Conservation (phyloP, 2,113 vertebrate species). For the Pelvicachromis taeniatus region DNA sequence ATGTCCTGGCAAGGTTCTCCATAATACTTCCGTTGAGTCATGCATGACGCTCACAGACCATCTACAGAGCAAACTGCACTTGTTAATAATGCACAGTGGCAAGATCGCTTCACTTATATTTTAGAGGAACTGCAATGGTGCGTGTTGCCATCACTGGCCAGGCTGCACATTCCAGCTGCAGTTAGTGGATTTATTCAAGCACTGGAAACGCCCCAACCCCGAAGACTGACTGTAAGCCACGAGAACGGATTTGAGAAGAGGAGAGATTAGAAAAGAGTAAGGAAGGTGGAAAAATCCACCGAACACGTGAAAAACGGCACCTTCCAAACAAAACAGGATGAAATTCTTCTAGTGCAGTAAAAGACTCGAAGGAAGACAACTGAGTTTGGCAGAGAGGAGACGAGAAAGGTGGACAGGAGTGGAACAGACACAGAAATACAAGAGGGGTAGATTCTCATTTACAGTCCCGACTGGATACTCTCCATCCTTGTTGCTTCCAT, state of each 20-base stretch:
- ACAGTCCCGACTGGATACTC: constrained; percentile 29
- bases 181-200: not conserved
- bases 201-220: not conserved
- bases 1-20: not conserved
- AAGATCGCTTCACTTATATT: not conserved
- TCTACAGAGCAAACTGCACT: not conserved
- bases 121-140: not conserved
- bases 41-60: not conserved
- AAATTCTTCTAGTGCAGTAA: not conserved
- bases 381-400: not conserved
- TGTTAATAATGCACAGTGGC: not conserved
- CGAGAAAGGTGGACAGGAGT: not conserved
- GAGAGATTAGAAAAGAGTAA: not conserved
- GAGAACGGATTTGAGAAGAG: not conserved
- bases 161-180: not conserved
- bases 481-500: constrained; percentile 51
- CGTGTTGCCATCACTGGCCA: not conserved
- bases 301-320: not conserved
- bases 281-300: not conserved
- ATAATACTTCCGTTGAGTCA: not conserved
- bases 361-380: not conserved
- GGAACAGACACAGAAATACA: not conserved
- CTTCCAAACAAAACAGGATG: not conserved
- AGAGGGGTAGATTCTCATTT: constrained; percentile 39
- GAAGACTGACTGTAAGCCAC: not conserved